phyloP scores from a whole-genome alignment of 2,797 vertebrate species.

The Enteromius unitaeniatus region DNA sequence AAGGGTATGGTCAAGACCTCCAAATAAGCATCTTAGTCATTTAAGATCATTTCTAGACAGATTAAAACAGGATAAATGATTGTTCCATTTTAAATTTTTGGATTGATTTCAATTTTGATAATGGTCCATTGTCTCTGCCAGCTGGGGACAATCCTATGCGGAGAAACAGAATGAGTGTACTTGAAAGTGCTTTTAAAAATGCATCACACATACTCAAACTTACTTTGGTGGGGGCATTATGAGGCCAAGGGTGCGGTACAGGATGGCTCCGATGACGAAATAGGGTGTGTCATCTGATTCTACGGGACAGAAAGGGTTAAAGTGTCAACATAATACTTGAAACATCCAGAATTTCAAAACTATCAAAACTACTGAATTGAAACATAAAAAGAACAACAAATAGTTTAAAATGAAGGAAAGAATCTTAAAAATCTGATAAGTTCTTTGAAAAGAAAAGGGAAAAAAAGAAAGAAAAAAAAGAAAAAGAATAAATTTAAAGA shows the following conservation, averaged over 20 bases:
- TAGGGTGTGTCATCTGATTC: constrained; percentile 90
- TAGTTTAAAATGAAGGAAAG: neutral
- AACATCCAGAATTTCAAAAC: neutral
- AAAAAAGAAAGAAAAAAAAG: too few species aligned
- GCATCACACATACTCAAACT: constrained; percentile 61
- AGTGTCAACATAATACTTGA: neutral
- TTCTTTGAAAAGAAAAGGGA: too few species aligned
- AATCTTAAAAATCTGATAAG: too few species aligned
- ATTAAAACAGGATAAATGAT: constrained; percentile 1
- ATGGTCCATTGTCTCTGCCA: neutral
- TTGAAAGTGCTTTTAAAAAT: neutral
- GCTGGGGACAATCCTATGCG: neutral
- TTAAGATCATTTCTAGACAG: constrained; percentile 7
- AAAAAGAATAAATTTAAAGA: too few species aligned
- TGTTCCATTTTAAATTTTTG: neutral
- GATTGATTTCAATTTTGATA: neutral
- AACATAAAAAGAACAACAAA: neutral
- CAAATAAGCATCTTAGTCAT: constrained; percentile 22
- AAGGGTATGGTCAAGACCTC: constrained; percentile 18
- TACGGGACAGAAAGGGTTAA: constrained; percentile 52
- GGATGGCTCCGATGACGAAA: constrained; percentile 94
- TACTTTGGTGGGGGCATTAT: constrained; percentile 92
- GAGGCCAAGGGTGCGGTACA: constrained; percentile 91
- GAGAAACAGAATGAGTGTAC: neutral
- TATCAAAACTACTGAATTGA: neutral